phyloP scores from a whole-genome alignment of 2,113 vertebrate species.

The Hippocampus abdominalis region DNA sequence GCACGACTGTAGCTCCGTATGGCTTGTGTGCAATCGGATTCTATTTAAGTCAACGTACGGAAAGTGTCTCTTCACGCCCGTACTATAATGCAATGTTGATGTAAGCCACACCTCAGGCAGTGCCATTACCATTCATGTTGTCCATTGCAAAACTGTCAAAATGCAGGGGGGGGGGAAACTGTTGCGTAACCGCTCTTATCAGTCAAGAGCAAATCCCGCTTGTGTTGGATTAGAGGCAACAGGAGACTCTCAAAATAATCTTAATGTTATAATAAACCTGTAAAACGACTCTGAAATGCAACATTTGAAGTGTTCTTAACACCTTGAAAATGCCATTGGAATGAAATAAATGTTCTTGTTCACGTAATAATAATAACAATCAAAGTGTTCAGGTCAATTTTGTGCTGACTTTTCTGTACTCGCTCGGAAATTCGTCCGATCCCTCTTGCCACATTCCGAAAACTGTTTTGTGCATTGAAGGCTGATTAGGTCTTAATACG shows the following conservation, averaged over 20 bases:
- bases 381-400: too few relatives aligned
- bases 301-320: background rate
- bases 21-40: background rate
- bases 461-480: too few relatives aligned
- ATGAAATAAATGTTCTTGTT: background rate
- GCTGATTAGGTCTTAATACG: background rate
- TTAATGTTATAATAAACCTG: background rate
- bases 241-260: constrained; percentile 5
- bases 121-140: constrained; percentile 1
- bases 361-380: too few relatives aligned
- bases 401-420: too few relatives aligned
- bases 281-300: background rate
- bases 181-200: constrained; percentile 5
- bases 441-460: background rate
- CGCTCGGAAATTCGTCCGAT: background rate
- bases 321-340: background rate
- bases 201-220: constrained; percentile 7
- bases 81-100: background rate
- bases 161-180: background rate
- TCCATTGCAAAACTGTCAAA: constrained; percentile 1
- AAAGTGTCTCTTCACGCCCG: background rate
- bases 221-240: constrained; percentile 1
- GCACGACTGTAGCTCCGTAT: background rate
- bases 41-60: background rate
- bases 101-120: constrained; percentile 1